A percentile compares a stretch with the other conserved stretches of the same genome.
These are phyloP conservation scores for Sanderia malayensis DNA, from an alignment of 30 jellyfish, hydroid and myxozoan genomes.

Conservation along the genomic window DNA sequence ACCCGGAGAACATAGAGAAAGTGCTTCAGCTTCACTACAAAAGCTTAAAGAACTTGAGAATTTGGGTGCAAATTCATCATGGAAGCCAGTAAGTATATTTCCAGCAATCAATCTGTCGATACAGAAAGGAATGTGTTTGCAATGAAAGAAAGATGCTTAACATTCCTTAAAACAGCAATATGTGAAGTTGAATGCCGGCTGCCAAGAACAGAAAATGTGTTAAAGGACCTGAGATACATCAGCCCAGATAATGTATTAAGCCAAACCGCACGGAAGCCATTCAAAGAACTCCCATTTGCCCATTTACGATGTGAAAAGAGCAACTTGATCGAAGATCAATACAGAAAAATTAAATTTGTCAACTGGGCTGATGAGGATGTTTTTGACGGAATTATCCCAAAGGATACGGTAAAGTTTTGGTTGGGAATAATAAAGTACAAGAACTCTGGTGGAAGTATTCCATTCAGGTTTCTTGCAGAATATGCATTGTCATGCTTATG, in stretches of 20 bases:
- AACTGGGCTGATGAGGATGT: conserved; percentile 14
- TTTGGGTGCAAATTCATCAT: too few species aligned
- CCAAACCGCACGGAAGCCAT: neutral
- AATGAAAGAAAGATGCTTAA: neutral
- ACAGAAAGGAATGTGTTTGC: too few species aligned
- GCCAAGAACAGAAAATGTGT: neutral
- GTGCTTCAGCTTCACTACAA: neutral
- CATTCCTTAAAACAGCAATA: neutral
- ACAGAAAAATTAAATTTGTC: conserved; percentile 9
- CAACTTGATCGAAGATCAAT: conserved; percentile 16
- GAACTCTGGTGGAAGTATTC: neutral
- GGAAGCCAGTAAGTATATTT: too few species aligned
- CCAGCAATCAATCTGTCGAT: too few species aligned
- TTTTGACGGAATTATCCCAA: conserved; percentile 9
- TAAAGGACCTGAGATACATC: neutral
- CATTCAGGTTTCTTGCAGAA: conserved; percentile 5
- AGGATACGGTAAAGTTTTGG: conserved; percentile 28
- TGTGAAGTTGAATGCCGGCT: neutral
- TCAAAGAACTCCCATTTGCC: conserved; percentile 15
- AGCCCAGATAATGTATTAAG: neutral
- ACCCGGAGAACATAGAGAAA: neutral
- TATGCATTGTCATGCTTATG: conserved; percentile 17
- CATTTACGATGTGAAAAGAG: neutral
- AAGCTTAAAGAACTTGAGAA: neutral
- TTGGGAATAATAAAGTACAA: neutral